phyloP scores from a whole-genome alignment of 2,113 vertebrate genomes.

The Pholis gunnellus region DNA sequence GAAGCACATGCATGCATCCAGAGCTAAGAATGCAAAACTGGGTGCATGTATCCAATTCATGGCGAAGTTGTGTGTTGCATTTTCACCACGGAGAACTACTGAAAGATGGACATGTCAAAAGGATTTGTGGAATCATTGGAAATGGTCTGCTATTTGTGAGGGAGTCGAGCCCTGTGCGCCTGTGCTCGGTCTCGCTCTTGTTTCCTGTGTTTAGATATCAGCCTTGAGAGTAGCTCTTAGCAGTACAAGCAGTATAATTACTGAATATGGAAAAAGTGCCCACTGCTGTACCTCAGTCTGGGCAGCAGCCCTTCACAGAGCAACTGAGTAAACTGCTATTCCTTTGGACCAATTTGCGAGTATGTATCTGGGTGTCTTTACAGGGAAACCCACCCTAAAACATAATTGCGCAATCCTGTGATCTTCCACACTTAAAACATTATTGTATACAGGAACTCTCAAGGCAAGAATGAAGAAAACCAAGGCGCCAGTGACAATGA shows the following conservation, averaged over 20 bases:
- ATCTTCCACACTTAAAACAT: slow-evolving; percentile 11
- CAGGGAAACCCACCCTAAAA: slow-evolving; percentile 27
- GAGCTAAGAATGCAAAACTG: background rate
- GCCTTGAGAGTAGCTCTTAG: slow-evolving; percentile 62
- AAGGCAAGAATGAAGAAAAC: slow-evolving; percentile 24
- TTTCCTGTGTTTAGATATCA: slow-evolving; percentile 77
- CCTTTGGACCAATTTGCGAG: slow-evolving; percentile 36
- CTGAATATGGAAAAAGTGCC: slow-evolving; percentile 72
- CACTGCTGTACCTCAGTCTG: slow-evolving; percentile 62
- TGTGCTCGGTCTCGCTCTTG: slow-evolving; percentile 32
- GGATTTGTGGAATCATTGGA: slow-evolving; percentile 41
- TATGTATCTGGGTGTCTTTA: slow-evolving; percentile 36
- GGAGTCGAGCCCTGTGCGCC: slow-evolving; percentile 21
- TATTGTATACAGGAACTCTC: slow-evolving; percentile 22
- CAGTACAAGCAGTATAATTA: slow-evolving; percentile 69
- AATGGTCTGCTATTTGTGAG: slow-evolving; percentile 23
- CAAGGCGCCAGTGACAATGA: background rate
- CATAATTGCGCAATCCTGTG: background rate
- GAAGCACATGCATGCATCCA: background rate
- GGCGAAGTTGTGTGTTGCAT: slow-evolving; percentile 4
- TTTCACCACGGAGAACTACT: background rate
- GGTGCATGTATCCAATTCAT: slow-evolving; percentile 4
- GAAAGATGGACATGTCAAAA: slow-evolving; percentile 27
- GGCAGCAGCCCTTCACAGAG: slow-evolving; percentile 36
- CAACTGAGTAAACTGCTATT: slow-evolving; percentile 37